A percentile compares a stretch with the other conserved stretches of the same genome.
These are phyloP conservation scores for Callithrix jacchus DNA, from an alignment of 2,113 vertebrate species.

Conservation along the genomic window DNA sequence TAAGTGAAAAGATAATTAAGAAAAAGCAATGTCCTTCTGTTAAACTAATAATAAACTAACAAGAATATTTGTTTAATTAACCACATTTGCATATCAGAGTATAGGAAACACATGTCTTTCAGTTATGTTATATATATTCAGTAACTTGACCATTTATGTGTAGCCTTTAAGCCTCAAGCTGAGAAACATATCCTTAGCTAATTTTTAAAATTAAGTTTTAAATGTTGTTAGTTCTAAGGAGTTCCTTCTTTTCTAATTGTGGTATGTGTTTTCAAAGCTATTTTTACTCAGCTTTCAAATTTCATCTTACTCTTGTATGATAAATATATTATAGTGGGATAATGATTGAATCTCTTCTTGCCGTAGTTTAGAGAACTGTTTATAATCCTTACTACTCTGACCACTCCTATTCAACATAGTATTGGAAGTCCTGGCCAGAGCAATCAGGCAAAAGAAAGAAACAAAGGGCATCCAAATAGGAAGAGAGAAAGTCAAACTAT, in stretches of 20 bases:
- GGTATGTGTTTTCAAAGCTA: not conserved
- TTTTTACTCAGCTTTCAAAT: not conserved
- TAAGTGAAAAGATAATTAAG: constrained; percentile 21
- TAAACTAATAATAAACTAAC: constrained; percentile 26
- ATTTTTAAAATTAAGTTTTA: constrained; percentile 14
- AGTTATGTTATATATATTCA: not conserved
- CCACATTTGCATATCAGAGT: not conserved
- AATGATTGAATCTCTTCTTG: not conserved
- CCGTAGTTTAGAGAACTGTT: not conserved
- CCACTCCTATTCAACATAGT: too few species aligned
- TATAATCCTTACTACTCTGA: not conserved
- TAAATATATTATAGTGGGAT: not conserved
- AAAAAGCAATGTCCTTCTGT: not conserved
- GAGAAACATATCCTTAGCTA: not conserved
- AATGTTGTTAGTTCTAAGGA: not conserved
- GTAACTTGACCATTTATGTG: not conserved
- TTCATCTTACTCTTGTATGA: not conserved
- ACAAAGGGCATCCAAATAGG: too few species aligned
- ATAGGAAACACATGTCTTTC: not conserved
- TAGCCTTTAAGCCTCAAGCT: not conserved
- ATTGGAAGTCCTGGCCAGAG: too few species aligned
- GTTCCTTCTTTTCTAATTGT: not conserved
- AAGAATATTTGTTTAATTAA: not conserved
- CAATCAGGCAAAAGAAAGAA: too few species aligned
- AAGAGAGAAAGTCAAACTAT: too few species aligned